Evolutionary conservation across 2,797 vertebrate genomes (phyloP).

Genomic region (Pipistrellus kuhlii): DNA sequence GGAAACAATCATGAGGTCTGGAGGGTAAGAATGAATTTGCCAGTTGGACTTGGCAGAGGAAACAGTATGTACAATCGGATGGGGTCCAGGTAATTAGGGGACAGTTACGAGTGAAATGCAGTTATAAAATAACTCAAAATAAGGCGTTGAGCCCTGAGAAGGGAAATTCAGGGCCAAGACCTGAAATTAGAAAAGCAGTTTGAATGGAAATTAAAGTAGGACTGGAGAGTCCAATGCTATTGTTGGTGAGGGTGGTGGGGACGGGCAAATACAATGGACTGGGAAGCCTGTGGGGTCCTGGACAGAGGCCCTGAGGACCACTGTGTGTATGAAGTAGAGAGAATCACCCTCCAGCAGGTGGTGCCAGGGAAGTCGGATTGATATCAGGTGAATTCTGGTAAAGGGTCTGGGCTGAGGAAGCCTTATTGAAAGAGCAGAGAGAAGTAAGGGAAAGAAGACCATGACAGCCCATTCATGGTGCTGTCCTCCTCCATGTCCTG

Average conservation of each 20-base stretch:
- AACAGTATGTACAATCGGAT: fast-evolving
- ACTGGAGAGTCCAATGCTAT: neutral
- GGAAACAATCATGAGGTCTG: too few relatives aligned
- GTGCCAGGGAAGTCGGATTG: too few relatives aligned
- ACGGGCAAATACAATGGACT: neutral
- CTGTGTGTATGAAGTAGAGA: fast-evolving
- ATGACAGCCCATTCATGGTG: neutral
- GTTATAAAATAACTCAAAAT: neutral
- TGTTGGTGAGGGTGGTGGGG: too few relatives aligned
- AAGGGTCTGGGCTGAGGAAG: neutral
- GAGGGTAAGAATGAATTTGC: neutral
- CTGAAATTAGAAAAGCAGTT: neutral
- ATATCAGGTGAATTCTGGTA: neutral
- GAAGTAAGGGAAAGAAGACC: neutral
- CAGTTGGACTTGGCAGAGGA: neutral
- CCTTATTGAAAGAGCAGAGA: neutral
- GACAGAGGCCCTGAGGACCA: neutral
- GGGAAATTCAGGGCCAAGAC: neutral
- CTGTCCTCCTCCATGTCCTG: fast-evolving
- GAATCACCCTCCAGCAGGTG: neutral
- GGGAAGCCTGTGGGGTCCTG: fast-evolving
- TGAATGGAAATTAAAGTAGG: neutral
- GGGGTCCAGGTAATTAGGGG: too few relatives aligned
- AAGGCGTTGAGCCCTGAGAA: neutral
- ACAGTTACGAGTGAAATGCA: neutral